Conservation (phyloP, 2,888 invertebrate species). For the Athalia cordata region DNA sequence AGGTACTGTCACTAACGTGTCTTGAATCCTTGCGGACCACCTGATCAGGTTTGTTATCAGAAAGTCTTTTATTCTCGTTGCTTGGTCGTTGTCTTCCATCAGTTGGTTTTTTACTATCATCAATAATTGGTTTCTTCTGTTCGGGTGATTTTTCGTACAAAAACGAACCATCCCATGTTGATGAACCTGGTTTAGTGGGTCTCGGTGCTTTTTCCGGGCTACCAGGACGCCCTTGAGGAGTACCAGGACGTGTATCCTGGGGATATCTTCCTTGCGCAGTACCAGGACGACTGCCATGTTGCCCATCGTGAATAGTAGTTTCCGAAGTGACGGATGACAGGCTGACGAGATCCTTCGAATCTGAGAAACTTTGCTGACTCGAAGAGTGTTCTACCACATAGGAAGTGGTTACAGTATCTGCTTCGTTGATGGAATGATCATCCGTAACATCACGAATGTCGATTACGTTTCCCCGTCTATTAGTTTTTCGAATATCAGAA, state of each 20-base stretch:
- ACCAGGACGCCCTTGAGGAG: constrained; percentile 14
- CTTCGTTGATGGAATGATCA: constrained; percentile 67
- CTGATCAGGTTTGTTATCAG: constrained; percentile 45
- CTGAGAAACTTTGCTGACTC: constrained; percentile 63
- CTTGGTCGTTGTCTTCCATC: constrained; percentile 20
- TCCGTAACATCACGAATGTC: constrained; percentile 65
- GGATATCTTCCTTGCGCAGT: constrained; percentile 32
- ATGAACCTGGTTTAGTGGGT: constrained; percentile 41
- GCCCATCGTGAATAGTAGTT: constrained; percentile 47
- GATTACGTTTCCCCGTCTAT: constrained; percentile 53
- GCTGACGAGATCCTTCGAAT: constrained; percentile 56
- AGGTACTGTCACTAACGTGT: constrained; percentile 56
- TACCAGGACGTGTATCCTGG: constrained; percentile 41
- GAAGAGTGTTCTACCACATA: constrained; percentile 67
- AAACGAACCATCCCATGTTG: constrained; percentile 39
- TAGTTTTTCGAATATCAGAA: constrained; percentile 44
- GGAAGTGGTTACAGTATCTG: constrained; percentile 62
- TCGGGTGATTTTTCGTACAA: constrained; percentile 46
- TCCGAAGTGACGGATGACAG: constrained; percentile 55
- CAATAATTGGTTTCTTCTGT: constrained; percentile 43
- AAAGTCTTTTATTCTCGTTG: constrained; percentile 12
- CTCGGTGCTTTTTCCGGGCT: constrained; percentile 32
- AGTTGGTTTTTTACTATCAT: constrained; percentile 31
- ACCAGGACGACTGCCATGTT: constrained; percentile 43
- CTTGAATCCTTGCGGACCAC: constrained; percentile 30